These are phyloP conservation scores for Callospermophilus lateralis DNA, from an alignment of 2,113 vertebrate genomes.

Conservation along the genomic window DNA sequence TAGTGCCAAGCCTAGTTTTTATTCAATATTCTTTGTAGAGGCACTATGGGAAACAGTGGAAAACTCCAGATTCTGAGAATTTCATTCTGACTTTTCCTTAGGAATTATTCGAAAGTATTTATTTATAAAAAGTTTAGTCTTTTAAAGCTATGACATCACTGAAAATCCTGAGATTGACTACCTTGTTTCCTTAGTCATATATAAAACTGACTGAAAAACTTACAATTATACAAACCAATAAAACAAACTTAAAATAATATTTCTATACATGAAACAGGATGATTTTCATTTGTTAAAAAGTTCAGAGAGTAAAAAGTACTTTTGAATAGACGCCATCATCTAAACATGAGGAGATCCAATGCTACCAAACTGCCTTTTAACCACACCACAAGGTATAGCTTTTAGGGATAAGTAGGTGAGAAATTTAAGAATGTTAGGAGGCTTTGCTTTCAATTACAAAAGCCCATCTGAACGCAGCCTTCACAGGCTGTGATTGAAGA, in stretches of 20 bases:
- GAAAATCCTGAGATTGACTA: constrained; percentile 41
- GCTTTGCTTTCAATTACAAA: constrained; percentile 79
- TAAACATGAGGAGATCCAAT: constrained; percentile 49
- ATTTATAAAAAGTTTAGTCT: constrained; percentile 64
- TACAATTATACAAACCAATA: constrained; percentile 51
- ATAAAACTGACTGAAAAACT: constrained; percentile 60
- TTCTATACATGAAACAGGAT: constrained; percentile 57
- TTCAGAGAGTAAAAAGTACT: constrained; percentile 65
- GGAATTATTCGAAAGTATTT: constrained; percentile 53
- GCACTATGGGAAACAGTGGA: constrained; percentile 8
- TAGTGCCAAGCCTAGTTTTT: constrained; percentile 59
- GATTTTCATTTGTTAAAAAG: constrained; percentile 49
- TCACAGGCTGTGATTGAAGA: constrained; percentile 72
- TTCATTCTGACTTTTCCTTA: constrained; percentile 60
- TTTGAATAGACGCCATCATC: constrained; percentile 61
- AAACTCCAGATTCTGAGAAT: constrained; percentile 65
- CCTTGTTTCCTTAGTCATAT: constrained; percentile 36
- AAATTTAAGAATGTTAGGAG: constrained; percentile 71
- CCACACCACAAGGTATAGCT: constrained; percentile 44
- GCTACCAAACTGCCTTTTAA: constrained; percentile 37
- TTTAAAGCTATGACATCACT: constrained; percentile 59
- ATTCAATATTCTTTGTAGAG: constrained; percentile 53
- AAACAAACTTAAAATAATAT: constrained; percentile 61
- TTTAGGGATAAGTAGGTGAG: constrained; percentile 47
- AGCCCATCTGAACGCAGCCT: constrained; percentile 80